Conservation (phyloP, 2,113 vertebrate genomes). For the Papio anubis region DNA sequence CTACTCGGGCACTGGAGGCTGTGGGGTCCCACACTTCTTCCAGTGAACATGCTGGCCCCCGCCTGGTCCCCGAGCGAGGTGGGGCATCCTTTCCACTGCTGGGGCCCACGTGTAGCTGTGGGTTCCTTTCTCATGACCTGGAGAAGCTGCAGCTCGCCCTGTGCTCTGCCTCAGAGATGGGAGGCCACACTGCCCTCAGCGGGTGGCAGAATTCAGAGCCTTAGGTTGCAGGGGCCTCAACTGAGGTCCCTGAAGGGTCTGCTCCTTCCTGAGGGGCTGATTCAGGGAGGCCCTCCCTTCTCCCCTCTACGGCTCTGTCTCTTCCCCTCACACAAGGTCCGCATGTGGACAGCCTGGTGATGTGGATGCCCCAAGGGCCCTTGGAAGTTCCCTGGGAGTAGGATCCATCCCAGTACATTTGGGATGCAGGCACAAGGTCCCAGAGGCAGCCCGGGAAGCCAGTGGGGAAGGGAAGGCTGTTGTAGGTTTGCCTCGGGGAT, state of each 20-base stretch:
- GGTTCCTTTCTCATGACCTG: background rate
- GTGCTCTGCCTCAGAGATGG: no score
- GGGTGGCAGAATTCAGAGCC: background rate
- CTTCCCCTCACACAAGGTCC: rapidly evolving
- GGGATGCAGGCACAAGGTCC: no score
- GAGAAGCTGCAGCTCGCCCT: background rate
- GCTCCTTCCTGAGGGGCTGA: background rate
- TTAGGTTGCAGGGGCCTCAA: rapidly evolving
- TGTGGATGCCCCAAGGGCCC: rapidly evolving
- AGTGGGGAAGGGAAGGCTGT: background rate
- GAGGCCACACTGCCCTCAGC: background rate
- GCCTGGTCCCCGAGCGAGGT: background rate
- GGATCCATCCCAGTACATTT: no score
- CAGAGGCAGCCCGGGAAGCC: no score
- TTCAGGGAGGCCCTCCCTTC: background rate
- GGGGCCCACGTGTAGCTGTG: background rate
- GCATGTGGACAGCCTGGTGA: background rate
- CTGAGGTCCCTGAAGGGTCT: background rate
- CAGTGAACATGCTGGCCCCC: rapidly evolving
- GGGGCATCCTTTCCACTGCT: rapidly evolving
- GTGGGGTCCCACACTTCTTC: background rate
- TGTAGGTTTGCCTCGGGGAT: background rate
- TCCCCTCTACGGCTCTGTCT: background rate
- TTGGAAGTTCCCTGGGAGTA: background rate
- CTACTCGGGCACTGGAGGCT: rapidly evolving